These are phyloP conservation scores for Pseudomugil gertrudae DNA, from an alignment of 2,797 vertebrate species.

Conservation along the genomic window DNA sequence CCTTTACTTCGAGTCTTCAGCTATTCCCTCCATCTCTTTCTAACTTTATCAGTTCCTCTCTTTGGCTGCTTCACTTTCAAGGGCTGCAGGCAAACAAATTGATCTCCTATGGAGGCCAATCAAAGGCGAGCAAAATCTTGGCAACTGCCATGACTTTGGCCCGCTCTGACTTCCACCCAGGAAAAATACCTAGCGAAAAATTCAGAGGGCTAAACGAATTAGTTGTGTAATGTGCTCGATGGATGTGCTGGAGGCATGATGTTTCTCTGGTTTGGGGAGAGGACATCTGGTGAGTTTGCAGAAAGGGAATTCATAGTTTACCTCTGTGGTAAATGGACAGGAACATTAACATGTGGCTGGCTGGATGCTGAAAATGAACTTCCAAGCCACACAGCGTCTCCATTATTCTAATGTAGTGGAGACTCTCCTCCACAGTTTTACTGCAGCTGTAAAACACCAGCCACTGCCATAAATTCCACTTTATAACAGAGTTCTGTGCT, in stretches of 20 bases:
- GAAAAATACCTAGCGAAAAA: constrained; percentile 21
- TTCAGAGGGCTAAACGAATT: constrained; percentile 47
- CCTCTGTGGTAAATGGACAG: constrained; percentile 44
- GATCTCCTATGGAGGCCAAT: constrained; percentile 60
- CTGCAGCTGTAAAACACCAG: constrained; percentile 58
- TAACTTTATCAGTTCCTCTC: constrained; percentile 1
- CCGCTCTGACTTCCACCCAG: constrained; percentile 23
- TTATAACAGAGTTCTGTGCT: constrained; percentile 29
- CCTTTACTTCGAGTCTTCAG: background rate
- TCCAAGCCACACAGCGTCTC: constrained; percentile 18
- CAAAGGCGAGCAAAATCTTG: constrained; percentile 55
- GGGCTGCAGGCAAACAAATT: constrained; percentile 57
- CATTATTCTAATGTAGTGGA: constrained; percentile 50
- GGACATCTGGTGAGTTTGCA: constrained; percentile 51
- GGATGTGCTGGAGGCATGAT: constrained; percentile 24
- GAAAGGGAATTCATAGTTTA: constrained; percentile 54
- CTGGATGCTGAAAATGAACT: constrained; percentile 16
- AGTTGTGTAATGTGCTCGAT: constrained; percentile 34
- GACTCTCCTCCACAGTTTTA: constrained; percentile 53
- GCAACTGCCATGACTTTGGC: constrained; percentile 45
- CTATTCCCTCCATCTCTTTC: constrained; percentile 27
- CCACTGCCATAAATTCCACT: constrained; percentile 56
- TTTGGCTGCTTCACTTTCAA: constrained; percentile 29
- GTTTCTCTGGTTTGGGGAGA: constrained; percentile 38
- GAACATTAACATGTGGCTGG: constrained; percentile 39